Evolutionary conservation across 2,113 vertebrate genomes (phyloP).

Genomic region (Tachysurus fulvidraco): DNA sequence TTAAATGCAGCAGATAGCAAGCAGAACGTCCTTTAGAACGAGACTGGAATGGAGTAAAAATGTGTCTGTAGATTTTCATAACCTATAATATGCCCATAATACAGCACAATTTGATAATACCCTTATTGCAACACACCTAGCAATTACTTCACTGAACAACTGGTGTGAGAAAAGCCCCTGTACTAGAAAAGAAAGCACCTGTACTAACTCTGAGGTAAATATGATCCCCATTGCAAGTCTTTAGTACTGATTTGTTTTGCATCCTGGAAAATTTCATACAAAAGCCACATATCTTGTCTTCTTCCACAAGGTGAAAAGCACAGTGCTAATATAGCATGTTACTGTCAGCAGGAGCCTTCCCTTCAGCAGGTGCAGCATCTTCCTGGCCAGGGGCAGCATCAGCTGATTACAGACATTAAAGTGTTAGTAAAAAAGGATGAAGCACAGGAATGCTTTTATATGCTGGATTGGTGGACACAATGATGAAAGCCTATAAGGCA

Average conservation of each 20-base stretch:
- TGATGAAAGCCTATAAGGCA: neutral
- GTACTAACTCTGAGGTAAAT: neutral
- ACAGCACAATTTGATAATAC: neutral
- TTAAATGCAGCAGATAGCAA: constrained; percentile 45
- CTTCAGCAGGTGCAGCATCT: constrained; percentile 27
- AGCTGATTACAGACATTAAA: constrained; percentile 35
- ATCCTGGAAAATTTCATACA: neutral
- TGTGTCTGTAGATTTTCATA: neutral
- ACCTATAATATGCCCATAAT: neutral
- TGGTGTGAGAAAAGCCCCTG: neutral
- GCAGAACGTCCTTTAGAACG: constrained; percentile 36
- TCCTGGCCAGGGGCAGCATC: constrained; percentile 23
- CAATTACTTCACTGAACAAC: neutral
- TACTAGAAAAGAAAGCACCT: neutral
- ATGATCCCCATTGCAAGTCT: neutral
- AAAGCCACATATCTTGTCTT: neutral
- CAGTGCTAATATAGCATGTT: neutral
- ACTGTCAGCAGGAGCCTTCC: constrained; percentile 39
- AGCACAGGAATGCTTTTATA: neutral
- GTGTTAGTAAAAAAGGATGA: neutral
- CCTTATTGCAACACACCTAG: neutral
- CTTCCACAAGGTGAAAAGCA: constrained; percentile 2
- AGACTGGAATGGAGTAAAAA: neutral
- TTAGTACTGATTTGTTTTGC: neutral
- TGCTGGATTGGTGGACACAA: neutral